Evolutionary conservation across 2,797 vertebrate species (phyloP).

Genomic region (Adrianichthys oophorus): DNA sequence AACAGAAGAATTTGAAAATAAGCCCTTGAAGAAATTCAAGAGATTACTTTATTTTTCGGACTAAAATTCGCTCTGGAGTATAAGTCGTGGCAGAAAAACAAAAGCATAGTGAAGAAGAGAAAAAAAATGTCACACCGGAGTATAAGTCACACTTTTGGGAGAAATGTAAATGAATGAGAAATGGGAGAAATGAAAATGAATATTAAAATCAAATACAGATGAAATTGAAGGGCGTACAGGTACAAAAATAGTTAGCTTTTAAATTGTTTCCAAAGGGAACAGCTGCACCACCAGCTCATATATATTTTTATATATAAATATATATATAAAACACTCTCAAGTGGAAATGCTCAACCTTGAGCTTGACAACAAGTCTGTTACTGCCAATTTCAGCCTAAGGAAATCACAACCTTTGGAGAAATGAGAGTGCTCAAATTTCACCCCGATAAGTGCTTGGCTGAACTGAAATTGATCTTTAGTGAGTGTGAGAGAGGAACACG

Average conservation of each 20-base stretch:
- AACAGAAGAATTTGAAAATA: too few species aligned
- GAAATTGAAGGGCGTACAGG: conserved; percentile 36
- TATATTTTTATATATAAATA: not conserved
- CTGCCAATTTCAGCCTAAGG: not conserved
- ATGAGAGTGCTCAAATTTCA: conserved; percentile 15
- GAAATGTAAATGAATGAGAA: too few species aligned
- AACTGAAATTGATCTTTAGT: conserved; percentile 40
- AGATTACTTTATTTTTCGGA: too few species aligned
- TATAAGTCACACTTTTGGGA: too few species aligned
- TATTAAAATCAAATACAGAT: conserved; percentile 47
- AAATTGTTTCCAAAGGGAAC: conserved; percentile 41
- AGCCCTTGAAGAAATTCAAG: too few species aligned
- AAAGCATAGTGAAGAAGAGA: too few species aligned
- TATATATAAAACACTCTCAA: not conserved
- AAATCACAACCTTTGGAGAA: conserved; percentile 5
- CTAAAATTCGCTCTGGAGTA: too few species aligned
- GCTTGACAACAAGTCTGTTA: conserved; percentile 11
- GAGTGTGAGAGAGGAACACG: conserved; percentile 27
- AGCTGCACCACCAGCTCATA: conserved; percentile 5
- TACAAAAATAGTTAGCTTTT: conserved; percentile 48
- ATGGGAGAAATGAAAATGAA: conserved; percentile 28
- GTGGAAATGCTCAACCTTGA: not conserved
- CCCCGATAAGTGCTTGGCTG: conserved; percentile 25
- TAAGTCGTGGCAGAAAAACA: too few species aligned
- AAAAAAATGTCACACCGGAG: too few species aligned